A percentile compares a stretch with the other conserved stretches of the same genome.
These are phyloP conservation scores for Aptenodytes forsteri DNA, from an alignment of 2,113 vertebrate species.

Conservation along the genomic window DNA sequence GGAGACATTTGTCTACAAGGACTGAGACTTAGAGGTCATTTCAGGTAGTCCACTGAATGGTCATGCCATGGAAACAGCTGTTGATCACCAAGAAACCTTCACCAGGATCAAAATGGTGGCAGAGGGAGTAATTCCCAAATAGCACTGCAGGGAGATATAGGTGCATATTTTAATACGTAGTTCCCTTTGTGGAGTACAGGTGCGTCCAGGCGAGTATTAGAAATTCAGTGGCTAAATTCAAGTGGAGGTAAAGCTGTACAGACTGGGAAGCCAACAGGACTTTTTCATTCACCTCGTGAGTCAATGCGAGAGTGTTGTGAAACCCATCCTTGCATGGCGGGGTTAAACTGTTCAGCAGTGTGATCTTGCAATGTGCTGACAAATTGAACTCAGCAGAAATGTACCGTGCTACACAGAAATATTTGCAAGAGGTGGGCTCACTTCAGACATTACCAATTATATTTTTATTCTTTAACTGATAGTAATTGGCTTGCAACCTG, in stretches of 20 bases:
- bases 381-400: not conserved
- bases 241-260: not conserved
- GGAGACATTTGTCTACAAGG: not conserved
- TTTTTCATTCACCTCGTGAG: not conserved
- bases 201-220: not conserved
- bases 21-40: not conserved
- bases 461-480: not conserved
- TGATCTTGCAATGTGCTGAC: not conserved
- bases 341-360: not conserved
- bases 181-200: too few species aligned
- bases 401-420: not conserved
- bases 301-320: not conserved
- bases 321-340: not conserved
- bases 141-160: not conserved
- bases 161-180: not conserved
- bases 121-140: not conserved
- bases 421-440: not conserved
- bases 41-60: not conserved
- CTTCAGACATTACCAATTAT: not conserved
- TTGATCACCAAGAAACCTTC: not conserved
- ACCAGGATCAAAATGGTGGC: not conserved
- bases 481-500: not conserved
- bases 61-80: not conserved
- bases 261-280: not conserved
- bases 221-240: not conserved